Conservation (phyloP, 2,888 invertebrate genomes). For the Neoitamus cyanurus region DNA sequence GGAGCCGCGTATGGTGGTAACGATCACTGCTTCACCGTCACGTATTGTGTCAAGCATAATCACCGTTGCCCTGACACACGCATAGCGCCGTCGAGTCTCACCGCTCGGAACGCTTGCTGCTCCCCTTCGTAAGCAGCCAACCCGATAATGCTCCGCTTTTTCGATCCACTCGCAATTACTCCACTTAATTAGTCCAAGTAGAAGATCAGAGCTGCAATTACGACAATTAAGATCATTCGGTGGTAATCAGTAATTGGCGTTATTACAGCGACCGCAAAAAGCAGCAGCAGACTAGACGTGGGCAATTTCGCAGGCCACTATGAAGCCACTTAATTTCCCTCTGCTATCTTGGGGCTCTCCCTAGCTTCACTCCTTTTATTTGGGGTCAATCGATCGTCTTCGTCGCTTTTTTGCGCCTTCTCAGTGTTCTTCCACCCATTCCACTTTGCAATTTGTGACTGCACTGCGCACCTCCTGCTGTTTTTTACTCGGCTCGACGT, state of each 20-base stretch:
- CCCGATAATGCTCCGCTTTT: conserved; percentile 27
- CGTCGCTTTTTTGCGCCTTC: background rate
- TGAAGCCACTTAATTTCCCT: conserved; percentile 12
- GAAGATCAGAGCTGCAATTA: conserved; percentile 29
- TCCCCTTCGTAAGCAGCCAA: background rate
- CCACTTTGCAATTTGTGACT: conserved; percentile 40
- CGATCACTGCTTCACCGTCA: conserved; percentile 7
- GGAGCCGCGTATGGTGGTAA: background rate
- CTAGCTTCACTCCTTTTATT: background rate
- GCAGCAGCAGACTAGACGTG: conserved; percentile 13
- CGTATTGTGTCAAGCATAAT: conserved; percentile 3
- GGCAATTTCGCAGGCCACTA: conserved; percentile 40
- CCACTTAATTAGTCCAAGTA: conserved; percentile 35
- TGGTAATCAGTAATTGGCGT: conserved; percentile 42
- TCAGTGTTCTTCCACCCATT: conserved; percentile 7
- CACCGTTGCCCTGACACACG: background rate
- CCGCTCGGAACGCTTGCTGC: background rate
- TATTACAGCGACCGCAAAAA: conserved; percentile 35
- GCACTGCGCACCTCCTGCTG: conserved; percentile 41
- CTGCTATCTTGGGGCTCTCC: background rate
- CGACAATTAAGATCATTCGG: conserved; percentile 40
- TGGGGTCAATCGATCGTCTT: background rate
- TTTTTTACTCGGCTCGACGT: background rate
- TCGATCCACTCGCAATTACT: conserved; percentile 29
- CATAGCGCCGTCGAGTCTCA: background rate